A percentile compares a stretch with the other conserved stretches of the same genome.
Conservation (phyloP, 2,113 vertebrate species). For the Crotalus helleri region DNA sequence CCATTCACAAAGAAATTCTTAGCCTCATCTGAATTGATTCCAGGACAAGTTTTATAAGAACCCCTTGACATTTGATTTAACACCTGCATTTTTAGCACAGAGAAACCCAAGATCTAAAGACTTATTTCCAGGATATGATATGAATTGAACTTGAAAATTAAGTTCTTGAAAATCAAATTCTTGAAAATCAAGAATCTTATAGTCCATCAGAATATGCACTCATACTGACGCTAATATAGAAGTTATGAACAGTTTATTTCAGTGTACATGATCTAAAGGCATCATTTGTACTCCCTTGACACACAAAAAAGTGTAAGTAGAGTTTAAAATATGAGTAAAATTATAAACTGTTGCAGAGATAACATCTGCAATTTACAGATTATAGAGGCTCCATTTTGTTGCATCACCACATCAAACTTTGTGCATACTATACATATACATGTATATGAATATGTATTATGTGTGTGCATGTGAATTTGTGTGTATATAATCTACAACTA, state of each 20-base stretch:
- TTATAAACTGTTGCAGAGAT: neutral
- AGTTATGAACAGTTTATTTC: constrained; percentile 11
- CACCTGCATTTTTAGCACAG: neutral
- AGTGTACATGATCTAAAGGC: neutral
- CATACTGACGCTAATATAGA: neutral
- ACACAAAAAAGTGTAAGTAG: neutral
- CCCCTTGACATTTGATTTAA: neutral
- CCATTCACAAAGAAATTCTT: neutral
- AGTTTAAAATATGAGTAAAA: neutral
- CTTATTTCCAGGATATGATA: neutral
- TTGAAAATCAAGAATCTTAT: neutral
- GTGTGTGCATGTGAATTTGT: too few species aligned
- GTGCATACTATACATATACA: neutral
- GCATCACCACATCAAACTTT: neutral
- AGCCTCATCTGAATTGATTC: neutral
- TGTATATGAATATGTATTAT: neutral
- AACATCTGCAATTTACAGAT: neutral
- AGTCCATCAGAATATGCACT: neutral
- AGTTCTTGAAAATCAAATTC: neutral
- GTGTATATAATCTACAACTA: neutral
- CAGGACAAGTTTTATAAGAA: neutral
- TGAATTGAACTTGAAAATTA: neutral
- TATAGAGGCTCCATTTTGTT: neutral
- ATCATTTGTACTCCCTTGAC: neutral
- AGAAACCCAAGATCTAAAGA: neutral